A percentile compares a stretch with the other conserved stretches of the same genome.
These are phyloP conservation scores for Antitype chi DNA, from an alignment of 2,888 invertebrate species.

Conservation along the genomic window DNA sequence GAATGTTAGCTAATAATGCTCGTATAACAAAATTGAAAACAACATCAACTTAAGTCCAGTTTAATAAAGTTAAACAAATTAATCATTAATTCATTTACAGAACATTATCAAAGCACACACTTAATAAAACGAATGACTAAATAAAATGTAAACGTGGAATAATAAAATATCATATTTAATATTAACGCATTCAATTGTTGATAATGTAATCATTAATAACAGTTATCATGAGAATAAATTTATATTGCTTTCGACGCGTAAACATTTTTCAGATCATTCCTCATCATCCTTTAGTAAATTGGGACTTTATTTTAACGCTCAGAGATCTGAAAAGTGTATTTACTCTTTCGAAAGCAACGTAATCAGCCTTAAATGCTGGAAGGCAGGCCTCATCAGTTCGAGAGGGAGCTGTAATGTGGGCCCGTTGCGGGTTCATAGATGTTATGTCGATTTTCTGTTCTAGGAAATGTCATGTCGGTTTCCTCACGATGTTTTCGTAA, in stretches of 20 bases:
- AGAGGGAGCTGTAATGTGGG: no score
- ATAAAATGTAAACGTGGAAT: not conserved
- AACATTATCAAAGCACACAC: not conserved
- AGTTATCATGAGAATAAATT: not conserved
- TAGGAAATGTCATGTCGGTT: no score
- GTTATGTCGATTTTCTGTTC: no score
- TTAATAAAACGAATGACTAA: no score
- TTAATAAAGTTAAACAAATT: not conserved
- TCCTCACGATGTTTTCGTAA: no score
- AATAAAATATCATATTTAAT: not conserved
- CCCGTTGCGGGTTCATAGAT: no score
- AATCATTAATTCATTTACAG: not conserved
- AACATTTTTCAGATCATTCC: constrained; percentile 2
- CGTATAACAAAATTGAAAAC: not conserved
- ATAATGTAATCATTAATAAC: not conserved
- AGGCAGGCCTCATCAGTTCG: no score
- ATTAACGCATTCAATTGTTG: not conserved
- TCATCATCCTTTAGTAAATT: not conserved
- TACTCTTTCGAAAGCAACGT: not conserved
- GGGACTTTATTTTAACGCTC: not conserved
- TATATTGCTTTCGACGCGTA: not conserved
- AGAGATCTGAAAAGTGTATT: not conserved
- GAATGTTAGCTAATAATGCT: not conserved
- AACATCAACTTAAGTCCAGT: not conserved
- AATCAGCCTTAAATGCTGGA: no score